These are phyloP conservation scores for Pinctada fucata DNA, from an alignment of 2,888 invertebrate species.

Conservation along the genomic window DNA sequence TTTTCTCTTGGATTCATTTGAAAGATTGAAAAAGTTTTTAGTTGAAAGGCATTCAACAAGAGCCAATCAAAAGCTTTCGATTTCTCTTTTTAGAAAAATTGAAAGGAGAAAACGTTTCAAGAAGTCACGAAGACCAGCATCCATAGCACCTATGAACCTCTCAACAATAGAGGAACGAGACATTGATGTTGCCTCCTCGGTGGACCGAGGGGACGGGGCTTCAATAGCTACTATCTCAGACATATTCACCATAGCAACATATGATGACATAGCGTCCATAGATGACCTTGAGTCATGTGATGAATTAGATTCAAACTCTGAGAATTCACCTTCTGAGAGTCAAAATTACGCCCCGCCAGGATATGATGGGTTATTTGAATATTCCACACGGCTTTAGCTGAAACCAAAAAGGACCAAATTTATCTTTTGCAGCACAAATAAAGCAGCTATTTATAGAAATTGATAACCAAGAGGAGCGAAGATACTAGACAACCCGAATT, in stretches of 20 bases:
- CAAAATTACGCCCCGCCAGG: constrained; percentile 14
- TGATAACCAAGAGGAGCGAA: too few relatives aligned
- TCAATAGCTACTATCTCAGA: constrained; percentile 10
- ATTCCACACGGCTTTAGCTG: constrained; percentile 6
- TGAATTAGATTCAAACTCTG: constrained; percentile 9
- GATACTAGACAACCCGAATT: too few relatives aligned
- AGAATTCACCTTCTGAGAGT: constrained; percentile 12
- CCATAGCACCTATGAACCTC: constrained; percentile 11
- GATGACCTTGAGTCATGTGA: constrained; percentile 24
- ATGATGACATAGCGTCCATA: constrained; percentile 15
- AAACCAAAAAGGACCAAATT: too few relatives aligned
- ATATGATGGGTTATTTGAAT: constrained; percentile 18
- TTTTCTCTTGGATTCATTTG: too few relatives aligned
- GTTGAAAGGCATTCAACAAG: too few relatives aligned
- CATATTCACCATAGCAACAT: constrained; percentile 15
- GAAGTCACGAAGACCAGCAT: constrained; percentile 23
- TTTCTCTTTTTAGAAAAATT: not conserved
- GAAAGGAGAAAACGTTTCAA: constrained; percentile 6
- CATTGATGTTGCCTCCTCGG: not conserved
- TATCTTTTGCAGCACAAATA: too few relatives aligned
- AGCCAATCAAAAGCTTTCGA: too few relatives aligned
- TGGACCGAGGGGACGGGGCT: not conserved
- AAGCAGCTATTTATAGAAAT: too few relatives aligned
- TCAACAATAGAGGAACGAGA: not conserved
- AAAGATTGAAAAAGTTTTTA: too few relatives aligned